Evolutionary conservation across 1,140 invertebrate genomes (phyloP), one percentile per base, ranked within the genome.

Genomic region (Antheraea pernyi): DNA sequence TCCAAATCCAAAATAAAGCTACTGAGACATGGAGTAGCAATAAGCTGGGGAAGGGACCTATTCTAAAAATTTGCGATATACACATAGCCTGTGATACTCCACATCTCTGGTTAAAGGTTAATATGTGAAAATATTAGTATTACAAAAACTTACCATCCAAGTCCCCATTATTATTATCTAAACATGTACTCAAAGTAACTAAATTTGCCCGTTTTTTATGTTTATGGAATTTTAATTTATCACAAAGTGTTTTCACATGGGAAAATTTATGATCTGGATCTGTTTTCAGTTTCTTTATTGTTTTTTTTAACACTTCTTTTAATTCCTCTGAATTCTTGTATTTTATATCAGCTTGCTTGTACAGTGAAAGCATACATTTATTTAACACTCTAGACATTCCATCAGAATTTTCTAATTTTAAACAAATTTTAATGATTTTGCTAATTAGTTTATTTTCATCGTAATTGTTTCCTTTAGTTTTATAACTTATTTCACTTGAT

Each of bases 311-410:
- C 36, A 75, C 10, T 60, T 68, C 78, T 59, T 75, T 65, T 64
- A 85, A 81, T 19, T 68, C 59, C 53, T 63, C 4, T 58, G 81
- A 82, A 36, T 73, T 53, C 69, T 69, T 84, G 39, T 77, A 80
- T 8, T 68, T 64, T 18, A 68, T 18, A 39, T 74, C 71, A 30
- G 70, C 59, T 59, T 78, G 59, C 22, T 74, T 68, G 65, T 83
- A 86, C 30, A 66, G 48, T 19, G 70, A 59, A 36, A 82, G 30
- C 16, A 88, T 19, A 19, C 67, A 68, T 59, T 69, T 77, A 58
- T 85, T 78, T 7, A 88, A 67, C 6, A 84, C 75, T 65, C 71
- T 79, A 9, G 65, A 19, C 82, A 88, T 88, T 22, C 76, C 80
- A 8, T 63, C 53, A 18, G 78, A 72, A 59, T 82, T 67, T 67